phyloP scores from a whole-genome alignment of 2,888 invertebrate species.

The Flexamia atlantica region DNA sequence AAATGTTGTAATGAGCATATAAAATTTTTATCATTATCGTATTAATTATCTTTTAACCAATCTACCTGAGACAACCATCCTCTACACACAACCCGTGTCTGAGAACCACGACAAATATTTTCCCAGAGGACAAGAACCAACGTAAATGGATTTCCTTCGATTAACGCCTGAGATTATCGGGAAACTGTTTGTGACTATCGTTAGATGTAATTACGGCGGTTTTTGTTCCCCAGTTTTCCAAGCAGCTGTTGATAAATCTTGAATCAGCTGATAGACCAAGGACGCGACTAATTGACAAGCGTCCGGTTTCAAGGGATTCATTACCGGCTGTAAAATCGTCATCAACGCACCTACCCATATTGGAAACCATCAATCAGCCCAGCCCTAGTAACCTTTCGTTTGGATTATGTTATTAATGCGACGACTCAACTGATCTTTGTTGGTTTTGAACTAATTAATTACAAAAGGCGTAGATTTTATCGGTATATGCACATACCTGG shows the following conservation, averaged over 20 bases:
- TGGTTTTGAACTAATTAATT: background rate
- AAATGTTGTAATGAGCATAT: too few relatives aligned
- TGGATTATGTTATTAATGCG: background rate
- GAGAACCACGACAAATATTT: conserved; percentile 25
- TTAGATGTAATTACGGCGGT: conserved; percentile 9
- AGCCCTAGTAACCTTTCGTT: conserved; percentile 19
- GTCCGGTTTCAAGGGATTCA: conserved; percentile 34
- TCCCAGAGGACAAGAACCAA: conserved; percentile 30
- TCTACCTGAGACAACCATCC: background rate
- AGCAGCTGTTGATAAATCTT: conserved; percentile 12
- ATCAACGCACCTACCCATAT: conserved; percentile 20
- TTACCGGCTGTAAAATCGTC: conserved; percentile 30
- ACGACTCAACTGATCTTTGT: conserved; percentile 1
- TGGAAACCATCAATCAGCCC: conserved; percentile 31
- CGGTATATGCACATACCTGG: too few relatives aligned
- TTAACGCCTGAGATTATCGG: conserved; percentile 22
- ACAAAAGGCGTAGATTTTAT: background rate
- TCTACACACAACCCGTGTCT: background rate
- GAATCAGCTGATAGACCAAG: conserved; percentile 34
- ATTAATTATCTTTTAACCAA: too few relatives aligned
- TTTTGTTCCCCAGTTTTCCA: conserved; percentile 35
- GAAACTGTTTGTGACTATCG: conserved; percentile 38
- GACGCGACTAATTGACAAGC: conserved; percentile 21
- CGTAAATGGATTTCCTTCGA: conserved; percentile 34
- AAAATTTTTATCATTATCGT: too few relatives aligned